Evolutionary conservation across 1,140 invertebrate genomes (phyloP), one percentile per base, ranked within the genome.

Genomic region (Meloidogyne hapla): DNA sequence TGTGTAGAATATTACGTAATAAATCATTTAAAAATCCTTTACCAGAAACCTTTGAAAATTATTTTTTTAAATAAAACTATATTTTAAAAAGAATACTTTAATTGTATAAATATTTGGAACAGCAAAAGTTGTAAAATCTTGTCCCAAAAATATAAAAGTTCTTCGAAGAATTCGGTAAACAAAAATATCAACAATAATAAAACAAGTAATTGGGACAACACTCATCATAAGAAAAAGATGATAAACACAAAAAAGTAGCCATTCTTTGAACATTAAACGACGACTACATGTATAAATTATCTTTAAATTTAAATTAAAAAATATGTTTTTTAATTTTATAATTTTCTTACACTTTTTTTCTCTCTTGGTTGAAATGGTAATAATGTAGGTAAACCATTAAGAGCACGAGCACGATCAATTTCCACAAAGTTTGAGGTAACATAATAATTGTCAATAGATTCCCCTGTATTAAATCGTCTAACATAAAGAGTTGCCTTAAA

Each of bases 11-110:
- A 25, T 64, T 77, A 5, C 64, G 10, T 25, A 82, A 70, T n/a
- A 82, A 48, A 23, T 84, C 62, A 26, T 40, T 75, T 18, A 82
- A 28, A 48, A 82, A 80, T n/a, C 80, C 80, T 25, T 81, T 66
- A 9, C 82, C 80, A 12, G 83, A 21, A 1, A 81, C 56, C 76
- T 80, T 73, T 61, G 69, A 73, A 48, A 18, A 15, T 4, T 21
- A 67, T 25, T 12, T 42, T 25, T 65, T 6, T 13, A 25, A 15
- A 56, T 21, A 77, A 42, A n/a, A n/a, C n/a, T n/a, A n/a, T n/a
- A n/a, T n/a, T 9, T 63, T 56, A 28, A 48, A 18, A 21, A 18
- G 42, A 13, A 21, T 25, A 81, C 80, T 48, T 84, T 83, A 40
- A 82, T 21, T 28, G 63, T 23, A 72, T 82, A 82, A 23, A 83